These are phyloP conservation scores for Columba livia DNA, from an alignment of 2,113 vertebrate genomes.

Conservation along the genomic window DNA sequence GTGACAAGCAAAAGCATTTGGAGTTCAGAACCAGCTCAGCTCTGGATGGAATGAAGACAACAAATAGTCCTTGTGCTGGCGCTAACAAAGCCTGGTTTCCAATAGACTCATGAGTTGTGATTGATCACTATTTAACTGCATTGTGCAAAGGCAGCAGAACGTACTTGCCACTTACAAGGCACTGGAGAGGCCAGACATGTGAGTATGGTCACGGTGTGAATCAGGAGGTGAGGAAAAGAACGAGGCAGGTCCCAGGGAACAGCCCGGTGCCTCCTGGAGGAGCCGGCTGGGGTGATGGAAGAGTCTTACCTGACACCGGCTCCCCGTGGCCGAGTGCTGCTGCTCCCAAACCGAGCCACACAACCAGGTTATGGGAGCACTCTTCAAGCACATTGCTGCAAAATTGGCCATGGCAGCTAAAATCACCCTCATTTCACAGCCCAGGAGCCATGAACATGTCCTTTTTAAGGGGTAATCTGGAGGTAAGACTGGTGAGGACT, in stretches of 20 bases:
- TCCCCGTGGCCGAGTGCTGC: background rate
- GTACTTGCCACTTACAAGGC: fast-evolving
- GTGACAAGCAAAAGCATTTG: background rate
- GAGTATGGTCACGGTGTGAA: background rate
- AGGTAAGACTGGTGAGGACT: background rate
- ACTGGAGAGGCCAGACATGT: background rate
- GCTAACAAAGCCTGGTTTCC: constrained; percentile 2
- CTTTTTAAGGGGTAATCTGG: background rate
- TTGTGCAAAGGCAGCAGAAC: background rate
- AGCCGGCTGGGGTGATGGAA: background rate
- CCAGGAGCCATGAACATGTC: background rate
- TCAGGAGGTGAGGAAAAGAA: background rate
- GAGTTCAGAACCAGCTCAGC: constrained; percentile 19
- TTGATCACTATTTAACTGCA: constrained; percentile 2
- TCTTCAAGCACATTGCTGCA: background rate
- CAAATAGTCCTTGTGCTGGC: background rate
- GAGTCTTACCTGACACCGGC: background rate
- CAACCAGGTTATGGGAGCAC: background rate
- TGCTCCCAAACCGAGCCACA: background rate
- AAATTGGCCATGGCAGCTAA: fast-evolving
- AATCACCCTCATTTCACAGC: background rate
- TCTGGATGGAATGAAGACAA: constrained; percentile 14
- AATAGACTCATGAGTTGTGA: background rate
- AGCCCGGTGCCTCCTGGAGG: fast-evolving
- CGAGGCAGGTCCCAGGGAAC: background rate